These are phyloP conservation scores for Leucoraja ocellata DNA, from an alignment of 2,797 vertebrate genomes.

Conservation along the genomic window DNA sequence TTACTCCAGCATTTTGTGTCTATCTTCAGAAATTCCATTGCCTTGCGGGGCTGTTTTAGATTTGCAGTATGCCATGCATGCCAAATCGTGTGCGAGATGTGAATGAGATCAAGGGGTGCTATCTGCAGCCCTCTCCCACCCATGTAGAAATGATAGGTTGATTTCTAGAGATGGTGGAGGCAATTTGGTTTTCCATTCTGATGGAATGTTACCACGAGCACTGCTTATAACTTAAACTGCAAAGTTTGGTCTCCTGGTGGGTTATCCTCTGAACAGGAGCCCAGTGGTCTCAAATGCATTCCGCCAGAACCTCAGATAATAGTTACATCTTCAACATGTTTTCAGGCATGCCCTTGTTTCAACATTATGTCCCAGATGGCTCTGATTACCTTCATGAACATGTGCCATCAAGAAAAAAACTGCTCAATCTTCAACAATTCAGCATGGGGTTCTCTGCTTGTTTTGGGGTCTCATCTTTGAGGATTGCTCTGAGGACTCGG, in stretches of 20 bases:
- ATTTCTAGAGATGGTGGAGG: neutral
- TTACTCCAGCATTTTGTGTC: no score
- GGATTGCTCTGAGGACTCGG: neutral
- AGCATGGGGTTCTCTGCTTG: neutral
- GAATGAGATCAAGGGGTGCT: neutral
- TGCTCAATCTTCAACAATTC: conserved; percentile 9
- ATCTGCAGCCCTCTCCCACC: neutral
- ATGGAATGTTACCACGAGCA: conserved; percentile 23
- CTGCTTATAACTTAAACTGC: neutral
- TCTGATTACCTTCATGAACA: neutral
- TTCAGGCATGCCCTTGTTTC: conserved; percentile 34
- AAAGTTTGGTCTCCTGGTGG: conserved; percentile 2
- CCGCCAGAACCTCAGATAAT: conserved; percentile 30
- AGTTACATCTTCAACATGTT: conserved; percentile 38
- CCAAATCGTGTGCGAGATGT: neutral
- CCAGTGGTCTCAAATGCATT: conserved; percentile 34
- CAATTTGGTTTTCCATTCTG: conserved; percentile 5
- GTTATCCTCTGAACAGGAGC: conserved; percentile 30
- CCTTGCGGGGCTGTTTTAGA: neutral
- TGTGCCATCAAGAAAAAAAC: conserved; percentile 32
- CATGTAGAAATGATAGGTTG: neutral
- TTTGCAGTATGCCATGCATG: neutral
- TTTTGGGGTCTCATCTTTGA: neutral
- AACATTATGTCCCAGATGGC: conserved; percentile 36
- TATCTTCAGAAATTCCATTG: neutral